phyloP scores from a whole-genome alignment of 2,888 invertebrate species.

The Stegana nigrithorax region DNA sequence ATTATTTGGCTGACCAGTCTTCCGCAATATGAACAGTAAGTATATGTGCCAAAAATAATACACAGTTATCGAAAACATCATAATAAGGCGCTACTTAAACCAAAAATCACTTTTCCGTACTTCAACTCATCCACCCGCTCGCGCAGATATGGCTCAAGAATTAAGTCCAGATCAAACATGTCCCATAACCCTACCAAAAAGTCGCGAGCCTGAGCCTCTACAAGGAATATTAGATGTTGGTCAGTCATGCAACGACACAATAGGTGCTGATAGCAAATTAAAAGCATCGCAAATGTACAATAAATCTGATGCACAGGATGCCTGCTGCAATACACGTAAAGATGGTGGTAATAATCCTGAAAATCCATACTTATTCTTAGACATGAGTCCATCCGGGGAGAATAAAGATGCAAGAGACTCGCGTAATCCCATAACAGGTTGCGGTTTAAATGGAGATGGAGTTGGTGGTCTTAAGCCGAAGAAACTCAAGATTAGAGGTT shows the following conservation, averaged over 20 bases:
- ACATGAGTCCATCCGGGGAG: slow-evolving; percentile 4
- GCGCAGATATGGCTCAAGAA: slow-evolving; percentile 3
- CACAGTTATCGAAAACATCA: background rate
- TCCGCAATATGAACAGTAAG: slow-evolving; percentile 58
- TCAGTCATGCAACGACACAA: slow-evolving; percentile 38
- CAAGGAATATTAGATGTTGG: slow-evolving; percentile 30
- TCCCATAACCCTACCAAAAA: slow-evolving; percentile 9
- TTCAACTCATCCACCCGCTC: slow-evolving; percentile 1
- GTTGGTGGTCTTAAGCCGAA: slow-evolving; percentile 43
- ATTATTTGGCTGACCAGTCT: slow-evolving; percentile 36
- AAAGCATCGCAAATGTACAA: slow-evolving; percentile 21
- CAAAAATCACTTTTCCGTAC: background rate
- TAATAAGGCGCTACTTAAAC: background rate
- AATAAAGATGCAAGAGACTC: slow-evolving; percentile 17
- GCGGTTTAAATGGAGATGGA: slow-evolving; percentile 48
- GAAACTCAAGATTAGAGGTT: slow-evolving; percentile 44
- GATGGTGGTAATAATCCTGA: slow-evolving; percentile 38
- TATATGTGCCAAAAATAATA: slow-evolving; percentile 23
- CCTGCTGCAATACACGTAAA: slow-evolving; percentile 31
- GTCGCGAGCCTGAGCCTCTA: background rate
- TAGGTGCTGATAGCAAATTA: background rate
- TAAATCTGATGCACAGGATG: slow-evolving; percentile 36
- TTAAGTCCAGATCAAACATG: slow-evolving; percentile 28
- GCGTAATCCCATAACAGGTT: slow-evolving; percentile 59
- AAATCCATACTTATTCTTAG: slow-evolving; percentile 28